phyloP scores from a whole-genome alignment of 2,797 vertebrate species.

The Thalassophryne amazonica region DNA sequence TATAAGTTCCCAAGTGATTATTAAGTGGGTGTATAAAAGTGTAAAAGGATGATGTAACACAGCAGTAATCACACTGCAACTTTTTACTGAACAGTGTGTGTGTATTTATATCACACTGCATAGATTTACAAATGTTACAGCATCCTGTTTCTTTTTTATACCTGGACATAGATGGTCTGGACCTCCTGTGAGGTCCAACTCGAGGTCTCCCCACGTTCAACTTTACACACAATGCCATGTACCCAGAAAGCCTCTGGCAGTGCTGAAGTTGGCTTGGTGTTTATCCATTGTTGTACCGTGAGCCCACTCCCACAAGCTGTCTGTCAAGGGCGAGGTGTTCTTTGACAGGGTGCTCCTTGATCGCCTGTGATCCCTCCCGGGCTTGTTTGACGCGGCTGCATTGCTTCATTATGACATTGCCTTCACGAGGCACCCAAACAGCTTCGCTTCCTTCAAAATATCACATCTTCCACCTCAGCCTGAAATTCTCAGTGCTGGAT shows the following conservation, averaged over 20 bases:
- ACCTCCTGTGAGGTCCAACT: no score
- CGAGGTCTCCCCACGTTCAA: slow-evolving; percentile 18
- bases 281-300: slow-evolving; percentile 32
- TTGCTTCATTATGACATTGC: slow-evolving; percentile 65
- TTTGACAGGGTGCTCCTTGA: slow-evolving; percentile 60
- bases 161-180: no score
- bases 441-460: slow-evolving; percentile 41
- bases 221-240: slow-evolving; percentile 25
- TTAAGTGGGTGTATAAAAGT: no score
- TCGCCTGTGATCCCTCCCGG: slow-evolving; percentile 66
- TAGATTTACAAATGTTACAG: no score
- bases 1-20: no score
- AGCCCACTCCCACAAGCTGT: slow-evolving; percentile 54
- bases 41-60: no score
- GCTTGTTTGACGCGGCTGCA: slow-evolving; percentile 53
- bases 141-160: no score
- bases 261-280: slow-evolving; percentile 14
- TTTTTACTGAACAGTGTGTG: no score
- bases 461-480: slow-evolving; percentile 44
- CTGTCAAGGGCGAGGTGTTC: slow-evolving; percentile 62
- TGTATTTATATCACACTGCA: no score
- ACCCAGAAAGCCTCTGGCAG: slow-evolving; percentile 9
- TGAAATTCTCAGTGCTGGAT: slow-evolving; percentile 33
- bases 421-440: slow-evolving; percentile 47
- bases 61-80: no score